Conservation (phyloP, 2,888 invertebrate genomes). For the Lymantria monacha region DNA sequence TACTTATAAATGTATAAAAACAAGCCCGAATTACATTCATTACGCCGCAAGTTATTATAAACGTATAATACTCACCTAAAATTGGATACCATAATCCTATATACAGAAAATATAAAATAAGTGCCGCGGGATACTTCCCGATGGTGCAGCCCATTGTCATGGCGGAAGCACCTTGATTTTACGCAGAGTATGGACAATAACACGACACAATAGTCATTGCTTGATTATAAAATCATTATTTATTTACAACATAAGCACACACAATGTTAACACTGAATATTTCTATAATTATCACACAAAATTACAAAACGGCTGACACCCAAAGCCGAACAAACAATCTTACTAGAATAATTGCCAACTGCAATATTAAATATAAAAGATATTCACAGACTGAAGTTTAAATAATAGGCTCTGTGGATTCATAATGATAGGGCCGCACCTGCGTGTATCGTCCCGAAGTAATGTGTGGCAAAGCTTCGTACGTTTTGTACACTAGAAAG, state of each 20-base stretch:
- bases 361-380: neutral
- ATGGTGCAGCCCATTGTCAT: slow-evolving; percentile 72
- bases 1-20: neutral
- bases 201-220: slow-evolving; percentile 60
- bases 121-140: slow-evolving; percentile 65
- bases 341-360: slow-evolving; percentile 39
- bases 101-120: slow-evolving; percentile 72
- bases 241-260: slow-evolving; percentile 41
- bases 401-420: too few species aligned
- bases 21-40: slow-evolving; percentile 8
- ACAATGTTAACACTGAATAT: slow-evolving; percentile 58
- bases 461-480: too few species aligned
- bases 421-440: too few species aligned
- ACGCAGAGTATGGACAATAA: slow-evolving; percentile 56
- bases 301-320: slow-evolving; percentile 76
- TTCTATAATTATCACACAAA: slow-evolving; percentile 66
- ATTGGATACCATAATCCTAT: slow-evolving; percentile 64
- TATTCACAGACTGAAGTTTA: too few species aligned
- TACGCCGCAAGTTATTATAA: slow-evolving; percentile 22
- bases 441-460: too few species aligned
- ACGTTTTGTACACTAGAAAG: too few species aligned
- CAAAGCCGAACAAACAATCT: slow-evolving; percentile 80
- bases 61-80: slow-evolving; percentile 61
- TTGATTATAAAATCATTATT: slow-evolving; percentile 65
- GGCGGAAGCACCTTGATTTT: slow-evolving; percentile 70